Evolutionary conservation across 2,888 invertebrate species (phyloP), one percentile per base, ranked within the genome.

Genomic region (Pristionchus exspectatus): DNA sequence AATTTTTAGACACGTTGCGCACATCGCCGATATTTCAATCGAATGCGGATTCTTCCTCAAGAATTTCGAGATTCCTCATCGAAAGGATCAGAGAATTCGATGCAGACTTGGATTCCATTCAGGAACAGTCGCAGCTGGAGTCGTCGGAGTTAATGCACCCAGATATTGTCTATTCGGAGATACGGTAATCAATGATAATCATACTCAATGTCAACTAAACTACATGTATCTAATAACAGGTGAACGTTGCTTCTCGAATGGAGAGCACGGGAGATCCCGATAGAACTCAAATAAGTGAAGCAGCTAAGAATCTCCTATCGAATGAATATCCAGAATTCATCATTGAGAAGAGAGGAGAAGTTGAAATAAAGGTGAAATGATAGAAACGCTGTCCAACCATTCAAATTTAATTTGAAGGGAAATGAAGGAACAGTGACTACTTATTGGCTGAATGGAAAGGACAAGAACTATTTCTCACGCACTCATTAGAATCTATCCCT

Each of bases 161-260:
- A 59, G 92, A 90, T 93, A 92, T 87, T 93, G 93, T 89, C 90
- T 93, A 12, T 93, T 93, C 87, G 93, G 93, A 66, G 93, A 93
- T 84, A 93, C 93, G 56, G 93, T 92, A 87, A 56, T 1, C 5
- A 63, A 21, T n/a, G 38, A 84, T 30, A 4, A 27, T 3, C 2
- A 21, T 21, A 77, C 21, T 33, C 27, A 16, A 14, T 85, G n/a
- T 24, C 21, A 16, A 18, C 9, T 5, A 24, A 27, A 44, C 44
- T 9, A 44, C 21, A 9, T 18, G n/a, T 84, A 54, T 9, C 1
- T 18, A 12, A 24, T 12, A 21, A 30, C 59, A 92, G 92, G 92
- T 93, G 12, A 93, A 92, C 54, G 90, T 92, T 21, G 93, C 93
- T 0, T 89, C 91, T 24, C 89, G 90, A 9, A 92, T 93, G 93